These are phyloP conservation scores for Cheilosia vernalis DNA, from an alignment of 2,888 invertebrate genomes.

Conservation along the genomic window DNA sequence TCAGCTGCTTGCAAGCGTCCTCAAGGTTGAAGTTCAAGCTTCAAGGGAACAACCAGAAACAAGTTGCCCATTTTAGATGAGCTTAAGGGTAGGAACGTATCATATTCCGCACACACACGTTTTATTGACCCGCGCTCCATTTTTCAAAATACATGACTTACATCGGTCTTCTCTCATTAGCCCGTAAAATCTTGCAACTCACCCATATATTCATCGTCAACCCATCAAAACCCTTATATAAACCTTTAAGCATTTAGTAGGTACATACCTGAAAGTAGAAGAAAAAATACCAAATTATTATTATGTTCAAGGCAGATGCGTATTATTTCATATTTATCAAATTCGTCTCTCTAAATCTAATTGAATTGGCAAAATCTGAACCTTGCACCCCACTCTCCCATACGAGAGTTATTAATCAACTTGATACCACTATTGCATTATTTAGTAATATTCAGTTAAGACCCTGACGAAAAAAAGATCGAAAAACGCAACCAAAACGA, in stretches of 20 bases:
- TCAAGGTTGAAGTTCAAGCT: no score
- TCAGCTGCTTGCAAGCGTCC: no score
- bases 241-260: background rate
- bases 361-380: constrained; percentile 11
- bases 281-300: constrained; percentile 16
- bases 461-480: background rate
- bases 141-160: no score
- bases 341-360: background rate
- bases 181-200: background rate
- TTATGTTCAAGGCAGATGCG: background rate
- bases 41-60: no score
- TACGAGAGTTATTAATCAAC: constrained; percentile 33
- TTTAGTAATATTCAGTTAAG: constrained; percentile 14
- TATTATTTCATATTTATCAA: constrained; percentile 18
- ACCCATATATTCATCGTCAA: constrained; percentile 3
- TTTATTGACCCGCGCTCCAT: no score
- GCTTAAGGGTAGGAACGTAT: no score
- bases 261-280: constrained; percentile 65
- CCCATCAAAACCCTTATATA: background rate
- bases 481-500: constrained; percentile 11
- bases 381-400: constrained; percentile 12
- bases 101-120: no score
- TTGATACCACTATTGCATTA: constrained; percentile 26
- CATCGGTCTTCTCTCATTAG: no score
- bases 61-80: no score